These are phyloP conservation scores for Sylvicapra grimmia DNA, from an alignment of 2,113 vertebrate genomes.

Conservation along the genomic window DNA sequence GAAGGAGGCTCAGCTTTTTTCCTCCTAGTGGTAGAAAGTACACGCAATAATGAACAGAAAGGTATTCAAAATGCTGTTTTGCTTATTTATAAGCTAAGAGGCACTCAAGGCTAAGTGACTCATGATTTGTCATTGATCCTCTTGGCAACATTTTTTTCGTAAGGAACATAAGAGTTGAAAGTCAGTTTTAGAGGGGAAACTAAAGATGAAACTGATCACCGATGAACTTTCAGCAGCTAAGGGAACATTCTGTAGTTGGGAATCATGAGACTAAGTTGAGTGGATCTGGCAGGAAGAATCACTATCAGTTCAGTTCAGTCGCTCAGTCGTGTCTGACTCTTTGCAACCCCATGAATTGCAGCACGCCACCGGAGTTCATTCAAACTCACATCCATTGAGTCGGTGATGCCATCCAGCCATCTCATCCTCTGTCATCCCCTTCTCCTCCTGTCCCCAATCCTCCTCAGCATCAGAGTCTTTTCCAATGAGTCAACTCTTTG, in stretches of 20 bases:
- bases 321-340: too few relatives aligned
- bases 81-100: conserved; percentile 5
- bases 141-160: neutral
- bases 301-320: neutral
- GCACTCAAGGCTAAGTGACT: neutral
- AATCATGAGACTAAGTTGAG: neutral
- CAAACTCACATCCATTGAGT: too few relatives aligned
- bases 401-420: too few relatives aligned
- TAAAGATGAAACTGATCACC: neutral
- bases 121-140: neutral
- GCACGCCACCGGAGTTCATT: too few relatives aligned
- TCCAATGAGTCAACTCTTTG: too few relatives aligned
- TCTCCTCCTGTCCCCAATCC: too few relatives aligned
- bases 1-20: neutral
- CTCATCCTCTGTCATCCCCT: too few relatives aligned
- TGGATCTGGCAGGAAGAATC: neutral
- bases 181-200: neutral
- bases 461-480: too few relatives aligned
- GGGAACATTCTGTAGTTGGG: neutral
- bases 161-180: neutral
- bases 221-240: neutral
- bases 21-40: neutral
- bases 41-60: neutral
- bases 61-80: neutral
- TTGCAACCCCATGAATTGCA: too few relatives aligned